Percentiles rank a stretch among this genome's conserved stretches.
Evolutionary conservation across 2,113 vertebrate species (phyloP).

Genomic region (Thamnaconus septentrionalis): DNA sequence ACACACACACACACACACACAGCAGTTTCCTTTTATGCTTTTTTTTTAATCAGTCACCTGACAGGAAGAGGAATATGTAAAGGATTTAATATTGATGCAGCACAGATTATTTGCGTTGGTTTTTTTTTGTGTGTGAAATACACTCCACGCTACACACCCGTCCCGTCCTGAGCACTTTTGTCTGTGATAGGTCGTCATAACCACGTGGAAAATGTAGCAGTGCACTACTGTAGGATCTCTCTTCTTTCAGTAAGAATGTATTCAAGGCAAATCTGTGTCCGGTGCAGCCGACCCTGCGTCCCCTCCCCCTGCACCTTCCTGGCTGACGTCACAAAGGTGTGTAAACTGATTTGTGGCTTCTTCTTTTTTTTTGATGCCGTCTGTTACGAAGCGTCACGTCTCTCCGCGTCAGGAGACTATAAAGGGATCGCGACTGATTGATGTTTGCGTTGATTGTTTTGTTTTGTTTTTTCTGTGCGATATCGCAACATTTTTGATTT

Average conservation of each 20-base stretch:
- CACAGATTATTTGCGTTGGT: constrained; percentile 50
- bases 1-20: too few species aligned
- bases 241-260: constrained; percentile 72
- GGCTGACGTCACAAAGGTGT: too few species aligned
- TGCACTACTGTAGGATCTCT: constrained; percentile 61
- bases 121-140: constrained; percentile 42
- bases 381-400: constrained; percentile 17
- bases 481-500: too few species aligned
- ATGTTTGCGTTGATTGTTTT: constrained; percentile 8
- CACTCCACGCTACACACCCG: constrained; percentile 60
- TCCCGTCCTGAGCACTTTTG: constrained; percentile 76
- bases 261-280: constrained; percentile 41
- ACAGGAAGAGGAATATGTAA: constrained; percentile 31
- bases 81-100: constrained; percentile 57
- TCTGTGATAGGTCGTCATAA: constrained; percentile 62
- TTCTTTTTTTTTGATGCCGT: constrained; percentile 3
- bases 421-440: constrained; percentile 27
- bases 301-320: too few species aligned
- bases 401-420: constrained; percentile 27
- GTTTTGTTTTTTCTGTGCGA: constrained; percentile 1
- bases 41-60: constrained; percentile 15
- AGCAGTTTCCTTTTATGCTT: constrained; percentile 12
- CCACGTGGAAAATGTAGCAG: constrained; percentile 66
- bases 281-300: constrained; percentile 7
- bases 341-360: too few species aligned